phyloP scores from a whole-genome alignment of 2,113 vertebrate species.

The Corythoichthys intestinalis region DNA sequence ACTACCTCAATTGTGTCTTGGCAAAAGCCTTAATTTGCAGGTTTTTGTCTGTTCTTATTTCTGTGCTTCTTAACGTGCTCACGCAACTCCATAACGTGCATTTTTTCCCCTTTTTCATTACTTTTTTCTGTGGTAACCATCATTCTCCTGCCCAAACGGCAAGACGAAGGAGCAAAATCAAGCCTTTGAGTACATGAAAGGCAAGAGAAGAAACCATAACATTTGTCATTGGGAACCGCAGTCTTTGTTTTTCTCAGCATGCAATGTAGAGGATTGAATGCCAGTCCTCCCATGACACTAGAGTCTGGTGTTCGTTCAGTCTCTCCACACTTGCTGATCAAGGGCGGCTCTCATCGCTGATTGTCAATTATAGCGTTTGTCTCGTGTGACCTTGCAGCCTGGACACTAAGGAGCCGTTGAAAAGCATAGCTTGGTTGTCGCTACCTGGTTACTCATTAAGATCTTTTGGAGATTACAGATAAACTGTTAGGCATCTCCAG shows the following conservation, averaged over 20 bases:
- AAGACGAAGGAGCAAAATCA: slow-evolving; percentile 10
- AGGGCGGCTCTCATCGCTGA: slow-evolving; percentile 46
- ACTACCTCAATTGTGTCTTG: slow-evolving; percentile 43
- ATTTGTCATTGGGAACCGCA: slow-evolving; percentile 17
- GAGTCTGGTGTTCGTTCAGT: slow-evolving; percentile 3
- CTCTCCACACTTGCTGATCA: slow-evolving; percentile 52
- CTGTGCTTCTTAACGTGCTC: slow-evolving; percentile 20
- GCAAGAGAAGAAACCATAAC: slow-evolving; percentile 1
- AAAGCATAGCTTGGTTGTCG: slow-evolving; percentile 37
- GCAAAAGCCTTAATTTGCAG: slow-evolving; percentile 36
- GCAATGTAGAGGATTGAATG: slow-evolving; percentile 16
- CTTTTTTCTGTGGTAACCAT: slow-evolving; percentile 34
- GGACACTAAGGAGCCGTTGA: slow-evolving; percentile 46
- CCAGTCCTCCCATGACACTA: slow-evolving; percentile 14
- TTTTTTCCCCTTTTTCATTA: slow-evolving; percentile 18
- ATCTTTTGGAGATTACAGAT: slow-evolving; percentile 18
- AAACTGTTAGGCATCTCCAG: slow-evolving; percentile 16
- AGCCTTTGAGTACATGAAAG: slow-evolving; percentile 11
- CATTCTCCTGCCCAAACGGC: slow-evolving; percentile 33
- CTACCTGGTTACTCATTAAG: slow-evolving; percentile 47
- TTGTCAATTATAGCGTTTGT: slow-evolving; percentile 56
- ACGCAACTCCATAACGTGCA: slow-evolving; percentile 12
- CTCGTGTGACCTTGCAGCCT: slow-evolving; percentile 40
- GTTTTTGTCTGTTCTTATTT: slow-evolving; percentile 41
- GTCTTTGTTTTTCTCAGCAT: slow-evolving; percentile 13